Base-by-base conservation (phyloP, 2,797 vertebrate species). In the Anabas testudineus region DNA sequence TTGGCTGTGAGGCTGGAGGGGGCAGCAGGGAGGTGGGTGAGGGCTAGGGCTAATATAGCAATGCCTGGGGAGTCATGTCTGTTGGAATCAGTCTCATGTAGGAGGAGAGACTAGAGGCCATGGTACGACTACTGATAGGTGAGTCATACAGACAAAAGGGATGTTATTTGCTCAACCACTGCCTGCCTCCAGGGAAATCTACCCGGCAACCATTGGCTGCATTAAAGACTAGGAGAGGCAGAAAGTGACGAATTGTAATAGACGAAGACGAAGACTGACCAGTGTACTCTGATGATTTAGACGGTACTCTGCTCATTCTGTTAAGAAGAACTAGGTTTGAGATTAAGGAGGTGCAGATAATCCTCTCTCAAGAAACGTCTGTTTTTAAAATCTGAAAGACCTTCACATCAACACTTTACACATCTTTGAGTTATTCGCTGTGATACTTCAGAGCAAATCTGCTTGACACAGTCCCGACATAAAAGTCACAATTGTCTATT, bases 81-180 rank as follows among this genome's bases (percentile, higher is more conserved):
- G 64, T 72, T 82, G 61, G 70, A 83, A 91, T 93, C 87, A 90
- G 80, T 37, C 46, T 88, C 79, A 91, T 78, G 75, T 58, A 71
- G 81, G 59, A 74, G 82, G 75, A 24, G 14, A 82, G 67, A 80
- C 76, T 74, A 66, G 78, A 62, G 87, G 82, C 60, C 73, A 67
- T 4, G 39, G 48, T 41, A 72, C n/a, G 13, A 70, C 62, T 41
- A 80, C 79, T 74, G 70, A 53, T 74, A 81, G 83, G 84, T 87
- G 86, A 91, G 74, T 92, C 91, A 87, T 37, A 57, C 41, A n/a
- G 65, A 76, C 56, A 79, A 89, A 57, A 77, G 34, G 49, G 69
- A 71, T 74, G 72, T 68, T 74, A 53, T 82, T 79, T 87, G 78
- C 78, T 86, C 83, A 57, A 71, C 62, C 49, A 15, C 78, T 53